These are phyloP conservation scores for Danaus plexippus DNA, from an alignment of 1,140 invertebrate genomes.

Conservation along the genomic window DNA sequence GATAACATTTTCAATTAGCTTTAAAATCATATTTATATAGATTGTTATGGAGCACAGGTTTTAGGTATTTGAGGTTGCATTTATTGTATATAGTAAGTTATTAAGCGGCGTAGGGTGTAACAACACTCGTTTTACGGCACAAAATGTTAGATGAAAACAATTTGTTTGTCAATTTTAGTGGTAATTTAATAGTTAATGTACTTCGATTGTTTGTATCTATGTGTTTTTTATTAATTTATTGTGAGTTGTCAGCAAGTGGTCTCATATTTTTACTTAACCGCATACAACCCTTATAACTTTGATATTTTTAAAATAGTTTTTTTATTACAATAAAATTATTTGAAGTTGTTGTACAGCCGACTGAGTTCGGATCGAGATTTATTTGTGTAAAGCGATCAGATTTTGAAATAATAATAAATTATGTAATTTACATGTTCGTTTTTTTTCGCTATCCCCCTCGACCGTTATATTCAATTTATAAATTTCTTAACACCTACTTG, in stretches of 20 bases:
- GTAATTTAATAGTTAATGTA: conserved; percentile 35
- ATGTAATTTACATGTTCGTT: conserved; percentile 50
- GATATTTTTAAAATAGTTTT: conserved; percentile 19
- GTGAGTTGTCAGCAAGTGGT: conserved; percentile 1
- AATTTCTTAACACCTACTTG: no score
- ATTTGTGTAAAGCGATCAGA: conserved; percentile 55
- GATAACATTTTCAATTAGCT: conserved; percentile 61
- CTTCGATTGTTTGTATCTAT: conserved; percentile 18
- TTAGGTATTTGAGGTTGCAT: conserved; percentile 66
- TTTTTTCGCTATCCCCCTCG: conserved; percentile 19
- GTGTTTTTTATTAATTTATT: conserved; percentile 11
- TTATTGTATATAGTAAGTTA: conserved; percentile 61
- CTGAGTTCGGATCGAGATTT: conserved; percentile 48
- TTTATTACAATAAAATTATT: conserved; percentile 30
- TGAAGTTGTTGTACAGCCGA: conserved; percentile 47
- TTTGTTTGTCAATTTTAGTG: conserved; percentile 70
- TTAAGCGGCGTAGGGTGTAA: conserved; percentile 59
- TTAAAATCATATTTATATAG: conserved; percentile 68
- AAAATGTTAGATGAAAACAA: conserved; percentile 61
- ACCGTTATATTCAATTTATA: no score
- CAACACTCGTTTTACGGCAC: conserved; percentile 70
- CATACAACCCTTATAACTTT: conserved; percentile 12
- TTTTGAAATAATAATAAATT: conserved; percentile 64
- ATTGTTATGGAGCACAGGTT: conserved; percentile 70
- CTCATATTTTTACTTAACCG: conserved; percentile 3